phyloP scores from a whole-genome alignment of 1,140 invertebrate genomes.

The Zeugodacus cucurbitae region DNA sequence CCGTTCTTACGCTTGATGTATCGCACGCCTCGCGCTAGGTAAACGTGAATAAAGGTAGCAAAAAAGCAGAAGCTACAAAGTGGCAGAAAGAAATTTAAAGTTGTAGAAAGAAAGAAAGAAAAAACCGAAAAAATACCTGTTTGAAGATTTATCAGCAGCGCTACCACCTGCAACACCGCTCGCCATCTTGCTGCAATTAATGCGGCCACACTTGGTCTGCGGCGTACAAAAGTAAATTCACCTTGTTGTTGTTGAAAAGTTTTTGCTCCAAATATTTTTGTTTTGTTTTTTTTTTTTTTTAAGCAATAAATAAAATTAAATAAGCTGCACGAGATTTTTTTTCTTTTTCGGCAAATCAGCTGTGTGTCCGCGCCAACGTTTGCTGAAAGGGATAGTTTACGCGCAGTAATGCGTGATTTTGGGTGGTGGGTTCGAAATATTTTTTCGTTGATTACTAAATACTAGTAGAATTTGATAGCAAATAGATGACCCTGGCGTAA shows the following conservation, averaged over 20 bases:
- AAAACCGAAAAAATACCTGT: background rate
- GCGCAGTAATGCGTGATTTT: background rate
- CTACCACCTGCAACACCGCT: background rate
- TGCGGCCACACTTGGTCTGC: background rate
- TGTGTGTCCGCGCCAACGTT: background rate
- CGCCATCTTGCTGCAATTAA: background rate
- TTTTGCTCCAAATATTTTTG: background rate
- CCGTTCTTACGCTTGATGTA: conserved; percentile 36
- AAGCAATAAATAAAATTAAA: conserved; percentile 15
- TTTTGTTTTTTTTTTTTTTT: background rate
- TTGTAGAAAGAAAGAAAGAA: background rate
- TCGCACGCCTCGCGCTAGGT: background rate
- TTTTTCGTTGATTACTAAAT: background rate
- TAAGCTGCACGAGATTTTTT: background rate
- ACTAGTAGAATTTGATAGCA: background rate
- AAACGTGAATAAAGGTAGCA: background rate
- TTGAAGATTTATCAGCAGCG: background rate
- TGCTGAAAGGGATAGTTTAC: background rate
- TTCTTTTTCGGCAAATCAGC: background rate
- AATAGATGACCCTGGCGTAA: background rate
- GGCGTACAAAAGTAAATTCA: background rate
- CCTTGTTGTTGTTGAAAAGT: background rate
- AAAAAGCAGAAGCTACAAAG: background rate
- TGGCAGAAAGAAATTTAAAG: background rate
- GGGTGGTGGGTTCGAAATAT: background rate